Percentiles rank a stretch among this genome's conserved stretches.
phyloP scores from a whole-genome alignment of 2,113 vertebrate genomes.

The Pithys albifrons region DNA sequence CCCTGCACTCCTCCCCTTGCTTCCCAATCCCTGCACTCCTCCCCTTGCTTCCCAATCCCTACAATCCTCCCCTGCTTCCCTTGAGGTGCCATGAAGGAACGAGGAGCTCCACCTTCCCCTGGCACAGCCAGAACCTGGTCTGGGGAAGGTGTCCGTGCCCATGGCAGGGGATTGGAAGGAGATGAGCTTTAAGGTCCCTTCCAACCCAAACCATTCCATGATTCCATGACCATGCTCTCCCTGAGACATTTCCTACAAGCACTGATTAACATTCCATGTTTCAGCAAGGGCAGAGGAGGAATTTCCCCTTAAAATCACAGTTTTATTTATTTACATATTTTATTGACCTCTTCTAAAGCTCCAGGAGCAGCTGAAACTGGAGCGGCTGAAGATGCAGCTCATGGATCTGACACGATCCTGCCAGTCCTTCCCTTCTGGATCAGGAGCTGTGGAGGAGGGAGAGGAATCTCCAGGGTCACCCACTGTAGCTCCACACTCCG shows the following conservation, averaged over 20 bases:
- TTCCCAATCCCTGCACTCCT: not conserved
- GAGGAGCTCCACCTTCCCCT: not conserved
- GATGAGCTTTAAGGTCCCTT: not conserved
- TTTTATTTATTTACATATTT: not conserved
- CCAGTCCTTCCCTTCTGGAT: not conserved
- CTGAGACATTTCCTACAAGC: not conserved
- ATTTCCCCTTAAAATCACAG: not conserved
- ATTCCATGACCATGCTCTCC: not conserved
- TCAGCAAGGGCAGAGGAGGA: not conserved
- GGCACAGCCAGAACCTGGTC: not conserved
- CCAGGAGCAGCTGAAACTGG: not conserved
- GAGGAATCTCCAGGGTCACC: not conserved
- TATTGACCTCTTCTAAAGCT: not conserved
- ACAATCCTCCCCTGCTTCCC: not conserved
- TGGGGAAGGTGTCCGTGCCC: not conserved
- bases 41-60: not conserved
- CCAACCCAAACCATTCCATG: not conserved
- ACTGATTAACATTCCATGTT: fast-evolving
- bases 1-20: fast-evolving
- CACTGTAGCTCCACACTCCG: fast-evolving
- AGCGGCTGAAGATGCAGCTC: not conserved
- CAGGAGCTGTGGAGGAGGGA: not conserved
- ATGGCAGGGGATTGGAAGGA: too few relatives aligned
- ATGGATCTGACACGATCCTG: not conserved
- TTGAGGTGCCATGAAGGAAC: not conserved